These are phyloP conservation scores for Proterorhinus semilunaris DNA, from an alignment of 2,113 vertebrate genomes.

Conservation along the genomic window DNA sequence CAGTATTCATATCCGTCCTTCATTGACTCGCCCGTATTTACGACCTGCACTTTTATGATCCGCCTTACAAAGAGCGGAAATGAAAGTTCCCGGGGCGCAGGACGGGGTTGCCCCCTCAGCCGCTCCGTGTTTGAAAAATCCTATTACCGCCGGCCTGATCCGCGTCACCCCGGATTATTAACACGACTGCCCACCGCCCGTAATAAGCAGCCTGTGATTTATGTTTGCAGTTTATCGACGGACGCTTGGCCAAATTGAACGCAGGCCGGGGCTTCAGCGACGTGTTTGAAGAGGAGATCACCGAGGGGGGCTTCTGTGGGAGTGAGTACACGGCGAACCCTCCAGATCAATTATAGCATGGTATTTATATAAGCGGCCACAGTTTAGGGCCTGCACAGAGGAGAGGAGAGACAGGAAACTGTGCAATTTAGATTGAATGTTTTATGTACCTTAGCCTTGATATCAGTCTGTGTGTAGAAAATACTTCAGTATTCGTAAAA, in stretches of 20 bases:
- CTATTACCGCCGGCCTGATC: constrained; percentile 64
- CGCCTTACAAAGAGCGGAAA: constrained; percentile 75
- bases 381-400: background rate
- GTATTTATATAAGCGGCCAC: constrained; percentile 33
- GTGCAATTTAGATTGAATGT: background rate
- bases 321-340: constrained; percentile 77
- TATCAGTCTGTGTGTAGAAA: too few species aligned
- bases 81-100: constrained; percentile 74
- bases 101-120: constrained; percentile 70
- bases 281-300: constrained; percentile 97
- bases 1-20: constrained; percentile 8
- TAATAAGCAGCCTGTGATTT: constrained; percentile 79
- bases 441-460: too few species aligned
- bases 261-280: constrained; percentile 93
- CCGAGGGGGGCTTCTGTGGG: constrained; percentile 91
- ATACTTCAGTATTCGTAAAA: too few species aligned
- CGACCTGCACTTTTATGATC: constrained; percentile 67
- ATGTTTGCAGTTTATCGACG: constrained; percentile 92
- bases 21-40: constrained; percentile 59
- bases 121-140: constrained; percentile 74
- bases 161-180: constrained; percentile 64
- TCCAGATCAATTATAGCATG: constrained; percentile 50
- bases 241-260: constrained; percentile 94
- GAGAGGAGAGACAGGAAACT: background rate
- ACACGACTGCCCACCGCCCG: constrained; percentile 32